Percentiles rank a stretch among this genome's conserved stretches.
phyloP scores from a whole-genome alignment of 2,113 vertebrate species.

The Sciurus niger region DNA sequence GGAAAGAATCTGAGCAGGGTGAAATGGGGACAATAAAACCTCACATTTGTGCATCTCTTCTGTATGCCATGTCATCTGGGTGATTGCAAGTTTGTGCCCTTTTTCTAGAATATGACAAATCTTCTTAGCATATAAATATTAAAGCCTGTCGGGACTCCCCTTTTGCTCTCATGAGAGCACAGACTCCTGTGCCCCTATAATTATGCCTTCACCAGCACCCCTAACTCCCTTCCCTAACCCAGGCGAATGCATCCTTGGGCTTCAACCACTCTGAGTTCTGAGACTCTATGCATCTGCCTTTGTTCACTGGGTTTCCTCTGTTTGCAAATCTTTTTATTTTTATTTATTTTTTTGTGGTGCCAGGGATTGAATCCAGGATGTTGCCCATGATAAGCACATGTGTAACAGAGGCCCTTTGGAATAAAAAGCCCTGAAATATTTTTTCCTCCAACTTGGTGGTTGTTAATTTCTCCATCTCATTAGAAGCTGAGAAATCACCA shows the following conservation, averaged over 20 bases:
- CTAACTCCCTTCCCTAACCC: accelerated
- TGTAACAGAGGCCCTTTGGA: no score
- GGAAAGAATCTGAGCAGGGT: not conserved
- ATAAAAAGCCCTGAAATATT: no score
- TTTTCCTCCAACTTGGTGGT: no score
- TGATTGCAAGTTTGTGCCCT: not conserved
- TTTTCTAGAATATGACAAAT: not conserved
- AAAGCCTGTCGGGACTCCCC: not conserved
- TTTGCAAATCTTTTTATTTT: not conserved
- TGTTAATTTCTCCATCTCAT: no score
- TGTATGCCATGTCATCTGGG: not conserved
- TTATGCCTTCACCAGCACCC: not conserved
- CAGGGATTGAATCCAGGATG: no score
- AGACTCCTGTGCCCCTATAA: not conserved
- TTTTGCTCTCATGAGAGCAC: not conserved
- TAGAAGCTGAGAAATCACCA: no score
- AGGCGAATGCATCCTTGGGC: not conserved
- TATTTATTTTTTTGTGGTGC: no score
- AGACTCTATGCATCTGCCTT: not conserved
- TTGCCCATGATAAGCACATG: no score
- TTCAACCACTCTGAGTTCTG: not conserved
- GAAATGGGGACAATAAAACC: not conserved
- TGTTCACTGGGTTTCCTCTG: not conserved
- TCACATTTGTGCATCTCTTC: not conserved
- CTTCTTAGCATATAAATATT: not conserved